These are phyloP conservation scores for Himantopus leucocephalus DNA, from an alignment of 2,113 vertebrate species.

Conservation along the genomic window DNA sequence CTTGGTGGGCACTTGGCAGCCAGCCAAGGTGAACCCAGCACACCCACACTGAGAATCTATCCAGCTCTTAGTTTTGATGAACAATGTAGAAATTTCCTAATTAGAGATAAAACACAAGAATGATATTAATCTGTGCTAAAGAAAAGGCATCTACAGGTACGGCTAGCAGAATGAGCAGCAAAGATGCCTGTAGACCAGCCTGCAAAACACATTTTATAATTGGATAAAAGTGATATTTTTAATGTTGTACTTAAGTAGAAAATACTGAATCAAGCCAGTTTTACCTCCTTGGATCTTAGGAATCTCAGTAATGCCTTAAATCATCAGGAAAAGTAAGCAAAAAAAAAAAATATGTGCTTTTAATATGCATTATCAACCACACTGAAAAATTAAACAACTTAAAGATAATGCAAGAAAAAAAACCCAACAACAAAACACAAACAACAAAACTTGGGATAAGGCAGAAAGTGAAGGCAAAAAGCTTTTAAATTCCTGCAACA, in stretches of 20 bases:
- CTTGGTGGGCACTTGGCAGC: background rate
- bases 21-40: background rate
- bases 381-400: background rate
- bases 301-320: background rate
- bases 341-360: background rate
- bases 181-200: background rate
- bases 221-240: background rate
- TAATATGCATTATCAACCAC: background rate
- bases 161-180: background rate
- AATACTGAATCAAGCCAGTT: background rate
- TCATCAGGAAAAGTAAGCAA: background rate
- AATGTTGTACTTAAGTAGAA: background rate
- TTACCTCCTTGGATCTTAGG: background rate
- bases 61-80: background rate
- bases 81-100: rapidly evolving
- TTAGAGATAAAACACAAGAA: background rate
- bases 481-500: background rate
- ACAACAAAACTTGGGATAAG: background rate
- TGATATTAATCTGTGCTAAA: background rate
- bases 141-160: background rate
- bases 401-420: background rate
- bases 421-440: background rate
- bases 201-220: background rate
- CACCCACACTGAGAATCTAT: background rate
- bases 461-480: background rate